A percentile compares a stretch with the other conserved stretches of the same genome.
These are phyloP conservation scores for Drosophila anomalata DNA, from an alignment of 2,888 invertebrate species.

Conservation along the genomic window DNA sequence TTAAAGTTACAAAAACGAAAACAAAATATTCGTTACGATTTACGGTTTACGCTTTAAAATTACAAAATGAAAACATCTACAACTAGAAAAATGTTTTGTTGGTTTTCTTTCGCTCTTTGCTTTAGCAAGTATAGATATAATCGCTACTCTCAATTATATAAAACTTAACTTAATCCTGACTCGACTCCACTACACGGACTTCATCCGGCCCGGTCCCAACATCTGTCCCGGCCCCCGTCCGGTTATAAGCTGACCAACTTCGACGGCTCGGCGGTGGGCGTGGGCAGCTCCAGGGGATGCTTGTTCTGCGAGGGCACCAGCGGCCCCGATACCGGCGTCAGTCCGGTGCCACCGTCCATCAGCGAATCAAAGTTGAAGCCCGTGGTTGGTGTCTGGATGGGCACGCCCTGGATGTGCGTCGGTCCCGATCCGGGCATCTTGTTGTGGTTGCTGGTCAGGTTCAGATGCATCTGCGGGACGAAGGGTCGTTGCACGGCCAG, in stretches of 20 bases:
- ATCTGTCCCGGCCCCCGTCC: constrained; percentile 68
- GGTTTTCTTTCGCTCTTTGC: constrained; percentile 31
- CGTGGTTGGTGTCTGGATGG: constrained; percentile 94
- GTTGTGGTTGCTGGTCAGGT: constrained; percentile 28
- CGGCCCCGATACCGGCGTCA: constrained; percentile 93
- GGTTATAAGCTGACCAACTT: constrained; percentile 93
- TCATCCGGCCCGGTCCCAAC: constrained; percentile 36
- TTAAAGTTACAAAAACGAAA: constrained; percentile 64
- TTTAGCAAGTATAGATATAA: constrained; percentile 33
- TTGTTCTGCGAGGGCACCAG: constrained; percentile 89
- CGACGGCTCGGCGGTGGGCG: constrained; percentile 89
- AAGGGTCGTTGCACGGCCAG: constrained; percentile 86
- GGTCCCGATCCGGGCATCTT: constrained; percentile 71
- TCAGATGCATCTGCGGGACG: constrained; percentile 84
- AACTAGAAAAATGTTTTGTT: constrained; percentile 55
- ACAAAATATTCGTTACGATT: constrained; percentile 51
- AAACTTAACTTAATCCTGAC: constrained; percentile 70
- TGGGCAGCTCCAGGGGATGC: constrained; percentile 88
- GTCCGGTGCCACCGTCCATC: constrained; percentile 96
- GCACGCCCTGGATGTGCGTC: constrained; percentile 90
- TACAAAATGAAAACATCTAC: constrained; percentile 67
- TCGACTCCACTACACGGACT: constrained; percentile 19
- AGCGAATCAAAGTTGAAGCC: constrained; percentile 96
- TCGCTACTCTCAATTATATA: constrained; percentile 26
- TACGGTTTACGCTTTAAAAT: constrained; percentile 31